Conservation (phyloP, 2,888 invertebrate genomes). For the Apeira syringaria region DNA sequence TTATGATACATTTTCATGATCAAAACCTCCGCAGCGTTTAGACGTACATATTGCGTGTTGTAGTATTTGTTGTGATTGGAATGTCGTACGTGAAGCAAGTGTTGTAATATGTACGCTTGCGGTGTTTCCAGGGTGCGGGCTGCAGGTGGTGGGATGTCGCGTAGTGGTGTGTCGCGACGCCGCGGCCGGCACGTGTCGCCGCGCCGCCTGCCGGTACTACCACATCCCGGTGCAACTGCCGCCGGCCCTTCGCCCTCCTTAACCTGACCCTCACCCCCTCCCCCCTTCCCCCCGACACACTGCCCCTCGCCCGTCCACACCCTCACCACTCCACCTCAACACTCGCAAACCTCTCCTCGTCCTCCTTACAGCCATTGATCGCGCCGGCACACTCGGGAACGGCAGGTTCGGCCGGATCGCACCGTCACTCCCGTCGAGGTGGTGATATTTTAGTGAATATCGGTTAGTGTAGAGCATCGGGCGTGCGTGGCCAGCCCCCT, state of each 20-base stretch:
- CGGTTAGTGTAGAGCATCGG: constrained; percentile 59
- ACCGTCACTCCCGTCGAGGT: constrained; percentile 56
- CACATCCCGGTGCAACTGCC: constrained; percentile 97
- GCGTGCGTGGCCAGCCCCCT: constrained; percentile 33
- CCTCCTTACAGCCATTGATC: constrained; percentile 36
- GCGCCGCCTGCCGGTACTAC: constrained; percentile 98
- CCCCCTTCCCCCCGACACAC: constrained; percentile 35
- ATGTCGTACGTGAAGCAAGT: no score
- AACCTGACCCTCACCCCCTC: constrained; percentile 52
- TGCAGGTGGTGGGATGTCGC: constrained; percentile 97
- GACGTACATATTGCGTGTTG: no score
- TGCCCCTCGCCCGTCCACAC: constrained; percentile 39
- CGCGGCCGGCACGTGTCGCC: constrained; percentile 96
- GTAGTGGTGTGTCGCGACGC: constrained; percentile 98
- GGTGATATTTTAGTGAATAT: constrained; percentile 65
- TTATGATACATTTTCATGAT: no score
- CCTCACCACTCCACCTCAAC: constrained; percentile 18
- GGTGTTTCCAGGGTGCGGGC: constrained; percentile 92
- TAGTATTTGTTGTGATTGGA: no score
- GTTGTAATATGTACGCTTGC: constrained; percentile 4
- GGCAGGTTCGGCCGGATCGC: constrained; percentile 58
- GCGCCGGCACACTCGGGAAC: constrained; percentile 69
- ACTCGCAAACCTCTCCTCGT: constrained; percentile 30
- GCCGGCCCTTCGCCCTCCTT: constrained; percentile 86
- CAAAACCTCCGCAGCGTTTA: no score